Evolutionary conservation across 2,888 invertebrate genomes (phyloP).

Genomic region (Melanchra persicariae): DNA sequence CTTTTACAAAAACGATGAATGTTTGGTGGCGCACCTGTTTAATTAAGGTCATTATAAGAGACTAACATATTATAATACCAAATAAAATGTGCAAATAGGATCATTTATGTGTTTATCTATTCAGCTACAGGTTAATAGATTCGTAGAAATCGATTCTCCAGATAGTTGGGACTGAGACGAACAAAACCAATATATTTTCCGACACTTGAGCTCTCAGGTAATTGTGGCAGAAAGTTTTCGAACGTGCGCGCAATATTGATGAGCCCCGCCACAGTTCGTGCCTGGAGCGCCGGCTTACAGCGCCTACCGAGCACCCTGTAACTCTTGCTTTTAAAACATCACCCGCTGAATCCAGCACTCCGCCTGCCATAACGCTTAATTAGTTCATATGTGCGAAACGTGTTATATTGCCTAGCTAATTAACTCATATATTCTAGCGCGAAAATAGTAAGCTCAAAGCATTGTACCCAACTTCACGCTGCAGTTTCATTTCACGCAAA

Average conservation of each 20-base stretch:
- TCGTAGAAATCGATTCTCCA: conserved; percentile 79
- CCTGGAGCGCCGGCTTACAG: conserved; percentile 64
- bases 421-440: conserved; percentile 28
- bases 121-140: conserved; percentile 67
- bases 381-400: conserved; percentile 49
- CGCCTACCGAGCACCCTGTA: conserved; percentile 46
- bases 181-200: conserved; percentile 90
- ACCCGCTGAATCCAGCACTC: conserved; percentile 33
- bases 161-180: conserved; percentile 81
- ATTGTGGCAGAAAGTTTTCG: conserved; percentile 90
- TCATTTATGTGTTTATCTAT: conserved; percentile 44
- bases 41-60: neutral
- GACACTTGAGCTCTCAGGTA: conserved; percentile 91
- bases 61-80: neutral
- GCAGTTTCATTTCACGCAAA: conserved; percentile 20
- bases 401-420: conserved; percentile 51
- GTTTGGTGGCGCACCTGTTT: neutral
- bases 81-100: conserved; percentile 23
- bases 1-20: conserved; percentile 1
- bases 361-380: conserved; percentile 44
- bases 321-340: conserved; percentile 54
- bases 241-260: conserved; percentile 89
- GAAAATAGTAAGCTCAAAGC: conserved; percentile 40
- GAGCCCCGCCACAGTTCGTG: conserved; percentile 74
- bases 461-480: conserved; percentile 14